These are phyloP conservation scores for Poecilia latipinna DNA, from an alignment of 2,113 vertebrate genomes.

Conservation along the genomic window DNA sequence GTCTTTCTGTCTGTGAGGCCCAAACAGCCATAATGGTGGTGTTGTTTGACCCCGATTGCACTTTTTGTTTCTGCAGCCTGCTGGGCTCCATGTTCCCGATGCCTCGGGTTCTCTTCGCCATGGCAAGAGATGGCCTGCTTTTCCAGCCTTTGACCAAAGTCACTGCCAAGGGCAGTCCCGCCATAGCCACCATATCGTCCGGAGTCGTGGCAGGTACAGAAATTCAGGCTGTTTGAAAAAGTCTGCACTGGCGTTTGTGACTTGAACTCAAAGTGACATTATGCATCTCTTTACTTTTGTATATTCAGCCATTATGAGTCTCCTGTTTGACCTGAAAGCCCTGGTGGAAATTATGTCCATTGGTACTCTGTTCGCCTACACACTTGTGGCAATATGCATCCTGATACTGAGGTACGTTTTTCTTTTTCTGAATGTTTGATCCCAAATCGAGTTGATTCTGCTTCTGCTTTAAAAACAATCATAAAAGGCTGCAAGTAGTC, in stretches of 20 bases:
- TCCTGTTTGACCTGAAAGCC: conserved; percentile 86
- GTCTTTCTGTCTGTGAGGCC: background rate
- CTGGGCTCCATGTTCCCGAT: conserved; percentile 90
- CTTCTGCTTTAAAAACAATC: background rate
- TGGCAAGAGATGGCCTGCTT: conserved; percentile 88
- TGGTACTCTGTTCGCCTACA: conserved; percentile 87
- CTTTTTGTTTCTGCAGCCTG: conserved; percentile 75
- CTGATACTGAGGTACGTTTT: conserved; percentile 85
- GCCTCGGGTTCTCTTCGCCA: conserved; percentile 90
- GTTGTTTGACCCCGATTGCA: background rate
- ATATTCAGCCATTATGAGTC: conserved; percentile 83
- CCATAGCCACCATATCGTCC: conserved; percentile 83
- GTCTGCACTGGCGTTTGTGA: background rate
- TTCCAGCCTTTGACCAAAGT: conserved; percentile 83
- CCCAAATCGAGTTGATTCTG: background rate
- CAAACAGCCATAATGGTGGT: background rate
- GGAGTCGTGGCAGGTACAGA: conserved; percentile 83
- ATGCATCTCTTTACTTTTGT: conserved; percentile 17
- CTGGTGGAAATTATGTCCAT: conserved; percentile 90
- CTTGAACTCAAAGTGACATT: background rate
- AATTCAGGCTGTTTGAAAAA: background rate
- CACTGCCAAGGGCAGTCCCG: conserved; percentile 81
- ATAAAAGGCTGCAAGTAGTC: background rate
- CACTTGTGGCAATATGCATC: conserved; percentile 86
- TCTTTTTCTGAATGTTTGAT: background rate